Percentiles rank a stretch among this genome's conserved stretches.
Conservation (phyloP, 2,888 invertebrate species). For the Buathra laborator region DNA sequence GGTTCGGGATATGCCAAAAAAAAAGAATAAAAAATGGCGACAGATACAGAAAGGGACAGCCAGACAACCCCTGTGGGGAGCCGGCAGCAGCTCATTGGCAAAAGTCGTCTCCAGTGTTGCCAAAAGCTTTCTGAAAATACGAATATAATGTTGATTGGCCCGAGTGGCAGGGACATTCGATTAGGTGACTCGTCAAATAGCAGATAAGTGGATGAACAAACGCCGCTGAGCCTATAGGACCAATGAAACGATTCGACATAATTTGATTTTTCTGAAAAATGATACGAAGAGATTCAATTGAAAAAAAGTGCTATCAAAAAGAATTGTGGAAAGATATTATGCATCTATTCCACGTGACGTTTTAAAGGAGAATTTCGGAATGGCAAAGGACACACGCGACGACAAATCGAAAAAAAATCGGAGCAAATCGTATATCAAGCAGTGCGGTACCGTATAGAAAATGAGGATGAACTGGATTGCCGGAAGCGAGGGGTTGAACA, state of each 20-base stretch:
- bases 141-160: slow-evolving; percentile 42
- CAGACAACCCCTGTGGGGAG: slow-evolving; percentile 12
- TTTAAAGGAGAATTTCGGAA: neutral
- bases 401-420: slow-evolving; percentile 44
- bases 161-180: slow-evolving; percentile 15
- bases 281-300: neutral
- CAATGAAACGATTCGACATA: neutral
- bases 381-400: neutral
- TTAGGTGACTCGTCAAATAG: slow-evolving; percentile 20
- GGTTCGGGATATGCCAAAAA: neutral
- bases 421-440: slow-evolving; percentile 31
- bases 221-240: neutral
- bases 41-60: neutral
- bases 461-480: slow-evolving; percentile 55
- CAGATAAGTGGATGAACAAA: slow-evolving; percentile 8
- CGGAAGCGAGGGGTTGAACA: slow-evolving; percentile 57
- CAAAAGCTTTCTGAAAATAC: slow-evolving; percentile 13
- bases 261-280: neutral
- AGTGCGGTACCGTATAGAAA: slow-evolving; percentile 40
- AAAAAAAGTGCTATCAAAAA: neutral
- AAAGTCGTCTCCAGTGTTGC: neutral
- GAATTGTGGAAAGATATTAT: neutral
- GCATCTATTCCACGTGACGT: neutral
- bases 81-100: neutral
- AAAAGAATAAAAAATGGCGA: neutral